phyloP scores from a whole-genome alignment of 2,888 invertebrate species.

The Odontocolon sp. region DNA sequence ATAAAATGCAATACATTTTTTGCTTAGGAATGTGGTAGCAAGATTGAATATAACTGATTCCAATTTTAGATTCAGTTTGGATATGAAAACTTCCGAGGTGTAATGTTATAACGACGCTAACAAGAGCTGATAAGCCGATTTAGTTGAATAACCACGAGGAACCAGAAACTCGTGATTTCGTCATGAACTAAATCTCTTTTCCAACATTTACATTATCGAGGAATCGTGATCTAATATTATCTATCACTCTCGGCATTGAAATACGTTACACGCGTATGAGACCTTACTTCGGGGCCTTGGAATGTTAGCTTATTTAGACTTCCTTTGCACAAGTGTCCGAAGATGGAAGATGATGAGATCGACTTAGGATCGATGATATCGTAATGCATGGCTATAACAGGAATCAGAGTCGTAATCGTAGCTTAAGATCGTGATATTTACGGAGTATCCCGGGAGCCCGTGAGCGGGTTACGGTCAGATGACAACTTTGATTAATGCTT shows the following conservation, averaged over 20 bases:
- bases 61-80: conserved; percentile 25
- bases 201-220: neutral
- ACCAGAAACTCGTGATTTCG: neutral
- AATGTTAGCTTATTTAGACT: too few relatives aligned
- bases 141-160: neutral
- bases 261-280: too few relatives aligned
- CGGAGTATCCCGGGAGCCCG: neutral
- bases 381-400: neutral
- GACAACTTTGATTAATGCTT: conserved; percentile 21
- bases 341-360: too few relatives aligned
- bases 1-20: neutral
- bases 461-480: conserved; percentile 10
- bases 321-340: too few relatives aligned
- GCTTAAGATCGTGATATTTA: neutral
- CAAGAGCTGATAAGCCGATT: neutral
- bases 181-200: neutral
- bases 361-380: neutral
- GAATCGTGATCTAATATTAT: too few relatives aligned
- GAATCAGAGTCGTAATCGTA: neutral
- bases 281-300: too few relatives aligned
- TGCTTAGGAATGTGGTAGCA: neutral
- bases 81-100: neutral
- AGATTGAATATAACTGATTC: conserved; percentile 11
- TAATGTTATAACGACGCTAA: too few relatives aligned
- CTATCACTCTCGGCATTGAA: too few relatives aligned